Base-by-base conservation (phyloP, 2,797 vertebrate species). In the Cyclura pinguis region DNA sequence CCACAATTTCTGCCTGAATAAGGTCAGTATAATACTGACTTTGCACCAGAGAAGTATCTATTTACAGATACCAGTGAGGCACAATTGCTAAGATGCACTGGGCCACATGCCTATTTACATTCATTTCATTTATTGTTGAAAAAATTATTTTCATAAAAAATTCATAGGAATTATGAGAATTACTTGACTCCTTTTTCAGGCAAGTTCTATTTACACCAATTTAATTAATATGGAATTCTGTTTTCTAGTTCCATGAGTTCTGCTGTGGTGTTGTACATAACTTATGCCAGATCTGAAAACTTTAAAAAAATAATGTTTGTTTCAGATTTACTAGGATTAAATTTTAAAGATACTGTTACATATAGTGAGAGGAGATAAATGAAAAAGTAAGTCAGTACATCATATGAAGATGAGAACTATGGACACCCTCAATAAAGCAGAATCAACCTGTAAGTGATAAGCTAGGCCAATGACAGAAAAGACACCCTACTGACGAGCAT, bases 1-100 rank as follows among this genome's bases (percentile, higher is more conserved):
- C 24, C 24, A 20, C 29, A 73, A 73, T 82, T 80, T 85, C 73
- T 89, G 59, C 47, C 78, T 85, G 16, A 84, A 84, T 27, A 84
- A 73, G 57, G 42, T 38, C 18, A 83, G 64, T 50, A 42, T n/a
- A 69, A 80, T 57, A 82, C 69, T 29, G 29, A 62, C 80, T 57
- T 69, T 35, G 38, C 18, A 57, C 27, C 16, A 85, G 35, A 32
- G 73, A 32, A 89, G 20, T 20, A 67, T 24, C 42, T 69, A 35
- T 29, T 22, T 85, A 55, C 8, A 47, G 29, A 78, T 67, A 72
- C n/a, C 20, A 80, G n/a, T 67, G 29, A 52, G 22, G 24, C 22
- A 67, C 4, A 78, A 78, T 32, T 62, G 22, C 22, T 62, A 74
- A 76, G 14, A 59, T 38, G 38, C 32, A 47, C 5, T 42, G 32